These are phyloP conservation scores for Idris sp. DNA, from an alignment of 1,140 invertebrate genomes.

Conservation along the genomic window DNA sequence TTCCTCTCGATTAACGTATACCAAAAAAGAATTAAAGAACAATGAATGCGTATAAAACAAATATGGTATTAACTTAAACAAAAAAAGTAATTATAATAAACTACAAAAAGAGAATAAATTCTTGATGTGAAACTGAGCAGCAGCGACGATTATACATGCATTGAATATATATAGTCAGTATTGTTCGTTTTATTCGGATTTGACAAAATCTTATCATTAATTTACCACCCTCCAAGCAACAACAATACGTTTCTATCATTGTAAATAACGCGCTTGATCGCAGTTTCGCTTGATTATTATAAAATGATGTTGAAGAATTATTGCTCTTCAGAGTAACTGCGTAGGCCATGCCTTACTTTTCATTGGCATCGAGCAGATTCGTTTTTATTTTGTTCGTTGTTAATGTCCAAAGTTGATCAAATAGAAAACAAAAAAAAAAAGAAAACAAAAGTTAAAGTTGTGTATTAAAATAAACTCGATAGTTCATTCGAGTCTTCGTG, in stretches of 20 bases:
- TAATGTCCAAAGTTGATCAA: slow-evolving; percentile 22
- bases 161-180: slow-evolving; percentile 58
- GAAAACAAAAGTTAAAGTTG: slow-evolving; percentile 4
- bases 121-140: slow-evolving; percentile 52
- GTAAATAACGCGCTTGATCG: slow-evolving; percentile 51
- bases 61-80: slow-evolving; percentile 24
- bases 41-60: slow-evolving; percentile 13
- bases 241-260: slow-evolving; percentile 50
- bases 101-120: slow-evolving; percentile 34
- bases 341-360: slow-evolving; percentile 33
- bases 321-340: slow-evolving; percentile 23
- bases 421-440: slow-evolving; percentile 6
- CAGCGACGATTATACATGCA: slow-evolving; percentile 59
- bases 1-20: slow-evolving; percentile 61
- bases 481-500: slow-evolving; percentile 25
- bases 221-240: no score
- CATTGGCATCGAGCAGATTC: slow-evolving; percentile 13
- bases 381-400: slow-evolving; percentile 22
- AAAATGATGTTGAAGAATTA: slow-evolving; percentile 29
- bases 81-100: no score
- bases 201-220: no score
- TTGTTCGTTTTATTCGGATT: slow-evolving; percentile 60
- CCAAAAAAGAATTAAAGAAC: slow-evolving; percentile 41
- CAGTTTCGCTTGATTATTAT: slow-evolving; percentile 54
- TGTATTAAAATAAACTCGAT: slow-evolving; percentile 31